Conservation (phyloP, 2,113 vertebrate species). For the Crotalus helleri region DNA sequence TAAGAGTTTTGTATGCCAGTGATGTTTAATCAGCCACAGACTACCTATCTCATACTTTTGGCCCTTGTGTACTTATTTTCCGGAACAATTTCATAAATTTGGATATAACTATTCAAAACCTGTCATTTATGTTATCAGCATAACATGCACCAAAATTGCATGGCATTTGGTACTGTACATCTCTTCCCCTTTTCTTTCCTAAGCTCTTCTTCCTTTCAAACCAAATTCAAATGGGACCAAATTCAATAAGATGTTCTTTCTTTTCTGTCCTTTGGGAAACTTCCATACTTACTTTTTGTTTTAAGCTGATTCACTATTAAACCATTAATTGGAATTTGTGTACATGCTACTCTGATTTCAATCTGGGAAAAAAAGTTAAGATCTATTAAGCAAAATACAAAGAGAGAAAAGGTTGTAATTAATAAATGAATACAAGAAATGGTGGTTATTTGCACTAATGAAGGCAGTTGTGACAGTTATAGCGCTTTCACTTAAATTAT, state of each 20-base stretch:
- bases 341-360: neutral
- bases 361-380: neutral
- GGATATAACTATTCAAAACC: neutral
- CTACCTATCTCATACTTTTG: neutral
- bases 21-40: neutral
- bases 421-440: neutral
- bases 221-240: neutral
- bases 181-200: neutral
- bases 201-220: neutral
- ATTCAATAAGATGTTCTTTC: neutral
- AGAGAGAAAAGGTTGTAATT: neutral
- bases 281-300: neutral
- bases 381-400: neutral
- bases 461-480: neutral
- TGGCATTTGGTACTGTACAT: neutral
- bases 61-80: neutral
- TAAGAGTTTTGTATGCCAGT: neutral
- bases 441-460: neutral
- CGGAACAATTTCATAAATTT: neutral
- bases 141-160: neutral
- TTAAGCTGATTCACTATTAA: neutral
- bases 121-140: neutral
- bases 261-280: neutral
- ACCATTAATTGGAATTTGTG: neutral
- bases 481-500: neutral